Evolutionary conservation across 2,113 vertebrate genomes (phyloP), one percentile per base, ranked within the genome.

Genomic region (Miniopterus natalensis): DNA sequence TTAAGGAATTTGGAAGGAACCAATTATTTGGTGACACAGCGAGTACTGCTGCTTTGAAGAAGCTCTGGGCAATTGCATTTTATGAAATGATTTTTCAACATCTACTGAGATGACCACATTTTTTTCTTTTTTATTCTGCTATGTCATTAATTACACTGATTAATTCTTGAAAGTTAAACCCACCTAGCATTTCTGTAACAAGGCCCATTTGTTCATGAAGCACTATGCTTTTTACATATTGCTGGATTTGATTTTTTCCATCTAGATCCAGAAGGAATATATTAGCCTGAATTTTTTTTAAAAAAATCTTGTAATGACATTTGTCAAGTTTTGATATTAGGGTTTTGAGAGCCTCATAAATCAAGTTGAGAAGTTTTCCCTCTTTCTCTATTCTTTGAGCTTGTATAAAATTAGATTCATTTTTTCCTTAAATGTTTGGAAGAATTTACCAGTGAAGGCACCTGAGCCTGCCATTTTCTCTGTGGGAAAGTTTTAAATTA

Each of bases 121-220:
- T 57, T 90, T 74, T 79, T 15, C n/a, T 49, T 77, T 29, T 84
- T 59, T 73, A 75, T 75, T 85, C 23, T 59, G 42, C 78, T 86
- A 83, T 31, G 5, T 94, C 73, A 87, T 92, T 92, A 63, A 87
- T 90, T 83, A 84, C 1, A 94, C 31, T 51, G 36, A 74, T 45
- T 42, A 68, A 53, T 80, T 97, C 61, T 78, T 89, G 77, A 47
- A 49, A 42, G 49, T 73, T 81, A 88, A 96, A 29, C n/a, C 12
- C 80, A 55, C 31, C 20, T 77, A 66, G n/a, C 15, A 71, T 59
- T 80, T 42, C 42, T 66, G 27, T 53, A 79, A 74, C 47, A 90
- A 83, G 31, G 8, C 15, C 8, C 27, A 27, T 47, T 86, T 85
- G 36, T 81, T 81, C 71, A 42, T 25, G 17, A 61, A 53, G 59